Evolutionary conservation across 2,797 vertebrate species (phyloP).

Genomic region (Gymnodraco acuticeps): DNA sequence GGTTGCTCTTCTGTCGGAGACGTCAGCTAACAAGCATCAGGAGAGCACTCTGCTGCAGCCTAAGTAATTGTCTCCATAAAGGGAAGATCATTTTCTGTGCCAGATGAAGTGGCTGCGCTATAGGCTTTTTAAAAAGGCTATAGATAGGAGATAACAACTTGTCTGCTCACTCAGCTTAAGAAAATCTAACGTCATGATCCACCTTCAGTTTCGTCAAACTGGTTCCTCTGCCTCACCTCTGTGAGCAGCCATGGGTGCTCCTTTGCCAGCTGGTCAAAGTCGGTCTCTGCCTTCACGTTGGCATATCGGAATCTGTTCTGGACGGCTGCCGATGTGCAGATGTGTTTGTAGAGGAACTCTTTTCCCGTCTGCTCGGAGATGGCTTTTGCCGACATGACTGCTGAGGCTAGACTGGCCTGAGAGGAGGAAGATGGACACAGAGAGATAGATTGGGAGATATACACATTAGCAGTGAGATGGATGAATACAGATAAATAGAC

Average conservation of each 20-base stretch:
- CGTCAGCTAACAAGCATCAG: constrained; percentile 55
- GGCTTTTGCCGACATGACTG: constrained; percentile 87
- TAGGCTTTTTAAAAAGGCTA: constrained; percentile 14
- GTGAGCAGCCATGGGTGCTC: constrained; percentile 95
- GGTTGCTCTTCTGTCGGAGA: constrained; percentile 34
- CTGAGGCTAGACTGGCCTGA: not conserved
- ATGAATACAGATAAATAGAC: not conserved
- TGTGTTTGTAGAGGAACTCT: constrained; percentile 95
- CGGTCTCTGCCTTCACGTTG: constrained; percentile 80
- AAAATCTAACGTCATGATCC: constrained; percentile 5
- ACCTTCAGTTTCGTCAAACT: not conserved
- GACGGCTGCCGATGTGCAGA: constrained; percentile 91
- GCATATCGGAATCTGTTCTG: constrained; percentile 96
- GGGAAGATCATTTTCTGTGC: constrained; percentile 28
- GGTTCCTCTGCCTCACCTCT: constrained; percentile 84
- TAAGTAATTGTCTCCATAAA: constrained; percentile 60
- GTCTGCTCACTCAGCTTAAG: not conserved
- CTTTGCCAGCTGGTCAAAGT: constrained; percentile 85
- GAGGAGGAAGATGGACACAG: not conserved
- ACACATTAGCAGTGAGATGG: constrained; percentile 3
- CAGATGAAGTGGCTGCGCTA: not conserved
- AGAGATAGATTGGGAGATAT: not conserved
- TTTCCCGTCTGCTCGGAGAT: constrained; percentile 92
- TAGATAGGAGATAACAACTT: constrained; percentile 8
- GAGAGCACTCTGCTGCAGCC: constrained; percentile 60